Evolutionary conservation across 2,113 vertebrate species (phyloP), one percentile per base, ranked within the genome.

Genomic region (Macaca nemestrina): DNA sequence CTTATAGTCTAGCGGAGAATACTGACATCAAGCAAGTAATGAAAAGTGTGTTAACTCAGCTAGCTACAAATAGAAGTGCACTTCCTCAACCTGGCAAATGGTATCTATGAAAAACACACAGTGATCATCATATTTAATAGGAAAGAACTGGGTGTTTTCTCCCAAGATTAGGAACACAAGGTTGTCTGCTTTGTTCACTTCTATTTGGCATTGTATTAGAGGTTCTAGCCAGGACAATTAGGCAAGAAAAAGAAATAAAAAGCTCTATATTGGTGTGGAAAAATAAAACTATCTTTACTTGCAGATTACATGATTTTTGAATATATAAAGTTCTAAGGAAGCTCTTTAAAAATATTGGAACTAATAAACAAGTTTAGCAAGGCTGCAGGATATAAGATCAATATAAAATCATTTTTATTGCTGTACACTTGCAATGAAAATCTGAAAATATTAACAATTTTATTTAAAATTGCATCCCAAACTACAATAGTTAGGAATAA

Each of bases 201-300:
- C 30, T 25, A 23, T 6, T 76, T 13, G 40, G 16, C 48, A 79
- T 35, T 79, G 22, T 57, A 43, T 5, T 70, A 70, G 45, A 93
- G 18, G 20, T 52, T 76, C 38, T 73, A 91, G 59, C 23, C 43
- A 70, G 70, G 73, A 86, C 8, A 43, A 73, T 52, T 22, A 57
- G 40, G 20, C 7, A 93, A 55, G 78, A 87, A 86, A 95, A 96
- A 73, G n/a, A 48, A 86, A 79, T 55, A 43, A 75, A 92, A 79
- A 57, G 6, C 23, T 45, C 50, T 6, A 82, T 45, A 92, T n/a
- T 79, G 52, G 72, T 81, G 78, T 45, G 50, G 50, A 87, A 86
- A 73, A 81, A 81, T 35, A 67, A 93, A 88, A 87, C 50, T 38
- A 27, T 8, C 76, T 57, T 59, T 30, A 43, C 48, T 67, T 93